Evolutionary conservation across 2,888 invertebrate species (phyloP).

Genomic region (Cinara cedri): DNA sequence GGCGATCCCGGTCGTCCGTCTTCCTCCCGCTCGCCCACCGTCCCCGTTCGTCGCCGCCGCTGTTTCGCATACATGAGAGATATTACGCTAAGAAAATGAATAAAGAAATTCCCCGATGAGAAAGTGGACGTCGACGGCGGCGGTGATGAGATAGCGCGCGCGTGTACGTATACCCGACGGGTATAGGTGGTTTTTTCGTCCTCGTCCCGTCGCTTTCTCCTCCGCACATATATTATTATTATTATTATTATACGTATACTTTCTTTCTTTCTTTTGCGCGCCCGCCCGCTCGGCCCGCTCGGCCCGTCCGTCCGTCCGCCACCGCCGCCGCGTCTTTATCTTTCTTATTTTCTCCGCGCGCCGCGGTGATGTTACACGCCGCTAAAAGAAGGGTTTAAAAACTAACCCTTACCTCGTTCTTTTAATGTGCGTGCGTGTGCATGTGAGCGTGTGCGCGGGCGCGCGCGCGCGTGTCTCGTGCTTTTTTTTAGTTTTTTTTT

Average conservation of each 20-base stretch:
- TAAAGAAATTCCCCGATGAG: constrained; percentile 51
- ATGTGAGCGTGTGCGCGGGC: constrained; percentile 1
- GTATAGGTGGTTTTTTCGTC: constrained; percentile 53
- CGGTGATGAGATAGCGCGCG: constrained; percentile 42
- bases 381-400: constrained; percentile 57
- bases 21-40: background rate
- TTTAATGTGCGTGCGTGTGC: constrained; percentile 20
- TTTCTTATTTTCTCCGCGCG: constrained; percentile 26
- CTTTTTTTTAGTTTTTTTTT: constrained; percentile 20
- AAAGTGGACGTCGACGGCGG: constrained; percentile 38
- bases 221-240: background rate
- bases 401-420: constrained; percentile 57
- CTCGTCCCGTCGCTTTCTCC: constrained; percentile 27
- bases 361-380: background rate
- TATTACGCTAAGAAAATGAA: constrained; percentile 55
- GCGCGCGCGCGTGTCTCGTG: constrained; percentile 29
- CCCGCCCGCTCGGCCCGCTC: background rate
- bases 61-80: constrained; percentile 55
- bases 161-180: background rate
- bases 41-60: background rate
- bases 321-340: constrained; percentile 32
- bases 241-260: background rate
- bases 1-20: too few relatives aligned
- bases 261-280: constrained; percentile 31
- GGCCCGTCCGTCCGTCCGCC: background rate